phyloP scores from a whole-genome alignment of 2,797 vertebrate species.

The Fistularia commersonii region DNA sequence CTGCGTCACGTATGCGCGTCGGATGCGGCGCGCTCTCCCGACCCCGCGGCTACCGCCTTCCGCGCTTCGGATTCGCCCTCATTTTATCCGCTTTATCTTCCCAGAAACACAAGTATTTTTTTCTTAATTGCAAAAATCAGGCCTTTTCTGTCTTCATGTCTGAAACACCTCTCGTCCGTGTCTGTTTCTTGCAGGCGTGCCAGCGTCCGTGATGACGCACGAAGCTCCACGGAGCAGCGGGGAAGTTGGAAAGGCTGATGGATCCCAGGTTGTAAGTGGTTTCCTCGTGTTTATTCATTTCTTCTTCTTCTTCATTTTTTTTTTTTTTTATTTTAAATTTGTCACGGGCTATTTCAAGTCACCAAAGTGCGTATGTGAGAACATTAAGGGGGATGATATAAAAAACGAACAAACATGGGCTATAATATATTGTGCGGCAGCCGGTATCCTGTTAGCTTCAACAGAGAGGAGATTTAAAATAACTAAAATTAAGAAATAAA shows the following conservation, averaged over 20 bases:
- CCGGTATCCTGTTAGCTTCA: conserved; percentile 35
- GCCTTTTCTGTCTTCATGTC: no score
- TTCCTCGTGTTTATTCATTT: conserved; percentile 13
- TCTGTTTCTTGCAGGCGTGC: conserved; percentile 9
- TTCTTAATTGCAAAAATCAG: no score
- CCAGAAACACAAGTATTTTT: no score
- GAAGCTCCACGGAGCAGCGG: conserved; percentile 37
- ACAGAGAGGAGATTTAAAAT: no score
- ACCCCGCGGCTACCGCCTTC: no score
- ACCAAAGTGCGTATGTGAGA: conserved; percentile 49
- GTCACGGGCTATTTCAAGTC: conserved; percentile 39
- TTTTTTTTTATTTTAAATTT: conserved; percentile 34
- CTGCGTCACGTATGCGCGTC: no score
- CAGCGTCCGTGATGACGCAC: conserved; percentile 51
- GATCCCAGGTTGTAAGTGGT: conserved; percentile 36
- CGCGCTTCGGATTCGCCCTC: no score
- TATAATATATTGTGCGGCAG: conserved; percentile 28
- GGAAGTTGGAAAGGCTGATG: conserved; percentile 33
- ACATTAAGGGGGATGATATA: conserved; percentile 45
- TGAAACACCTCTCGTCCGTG: conserved; percentile 17
- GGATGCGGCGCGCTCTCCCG: no score
- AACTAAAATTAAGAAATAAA: no score
- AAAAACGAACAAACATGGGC: conserved; percentile 61
- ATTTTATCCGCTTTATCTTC: no score
- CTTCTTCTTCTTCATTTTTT: no score